Evolutionary conservation across 2,888 invertebrate genomes (phyloP).

Genomic region (Folsomia candida): DNA sequence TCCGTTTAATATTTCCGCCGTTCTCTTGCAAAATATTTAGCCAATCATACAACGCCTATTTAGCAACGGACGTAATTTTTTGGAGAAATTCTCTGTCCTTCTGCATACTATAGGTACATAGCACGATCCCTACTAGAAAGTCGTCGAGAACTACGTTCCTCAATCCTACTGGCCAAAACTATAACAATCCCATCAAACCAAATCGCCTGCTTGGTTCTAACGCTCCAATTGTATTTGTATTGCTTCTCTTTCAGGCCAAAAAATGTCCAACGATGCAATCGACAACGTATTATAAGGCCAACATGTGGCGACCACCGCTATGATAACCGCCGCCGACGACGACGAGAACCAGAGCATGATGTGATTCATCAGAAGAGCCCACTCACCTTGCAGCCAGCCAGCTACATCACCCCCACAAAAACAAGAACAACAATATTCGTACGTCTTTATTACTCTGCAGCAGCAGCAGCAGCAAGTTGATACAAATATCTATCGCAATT

Average conservation of each 20-base stretch:
- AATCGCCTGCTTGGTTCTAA: constrained; percentile 33
- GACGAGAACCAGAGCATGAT: not conserved
- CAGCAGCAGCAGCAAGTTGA: too few relatives aligned
- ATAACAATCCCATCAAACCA: constrained; percentile 45
- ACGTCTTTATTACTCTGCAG: too few relatives aligned
- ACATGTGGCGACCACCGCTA: constrained; percentile 49
- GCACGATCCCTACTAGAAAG: too few relatives aligned
- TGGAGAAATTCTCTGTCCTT: not conserved
- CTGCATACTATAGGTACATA: not conserved
- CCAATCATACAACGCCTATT: too few relatives aligned
- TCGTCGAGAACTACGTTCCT: too few relatives aligned
- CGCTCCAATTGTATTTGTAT: constrained; percentile 5
- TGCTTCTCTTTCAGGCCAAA: constrained; percentile 58
- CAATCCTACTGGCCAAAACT: constrained; percentile 23
- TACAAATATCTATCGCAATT: too few relatives aligned
- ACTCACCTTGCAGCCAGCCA: not conserved
- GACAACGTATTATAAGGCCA: constrained; percentile 79
- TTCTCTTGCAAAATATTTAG: too few relatives aligned
- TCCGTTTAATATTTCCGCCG: too few relatives aligned
- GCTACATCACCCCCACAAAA: too few relatives aligned
- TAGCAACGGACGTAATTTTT: not conserved
- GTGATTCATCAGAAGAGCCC: not conserved
- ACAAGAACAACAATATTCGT: too few relatives aligned
- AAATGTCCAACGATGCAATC: constrained; percentile 86
- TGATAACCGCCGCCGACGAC: constrained; percentile 5